A percentile compares a stretch with the other conserved stretches of the same genome.
phyloP scores from a whole-genome alignment of 2,797 vertebrate genomes.

The Halcyon chelicuti region DNA sequence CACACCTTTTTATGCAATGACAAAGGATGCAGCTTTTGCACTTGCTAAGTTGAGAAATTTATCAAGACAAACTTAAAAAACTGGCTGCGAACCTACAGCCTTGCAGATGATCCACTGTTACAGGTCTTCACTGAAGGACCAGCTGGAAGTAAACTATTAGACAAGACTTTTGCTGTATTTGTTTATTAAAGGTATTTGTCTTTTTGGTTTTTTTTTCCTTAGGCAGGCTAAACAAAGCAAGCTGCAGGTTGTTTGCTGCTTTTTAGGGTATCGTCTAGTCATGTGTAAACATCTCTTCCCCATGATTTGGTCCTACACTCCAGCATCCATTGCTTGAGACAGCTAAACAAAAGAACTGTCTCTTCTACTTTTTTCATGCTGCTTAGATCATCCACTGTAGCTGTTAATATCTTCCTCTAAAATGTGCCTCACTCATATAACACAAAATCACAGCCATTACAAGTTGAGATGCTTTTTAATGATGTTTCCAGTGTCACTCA shows the following conservation, averaged over 20 bases:
- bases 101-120: neutral
- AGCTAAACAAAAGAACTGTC: constrained; percentile 43
- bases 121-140: neutral
- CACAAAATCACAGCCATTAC: neutral
- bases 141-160: neutral
- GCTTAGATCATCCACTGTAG: constrained; percentile 14
- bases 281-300: constrained; percentile 25
- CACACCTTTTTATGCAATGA: neutral
- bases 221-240: neutral
- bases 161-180: neutral
- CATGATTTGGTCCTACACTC: neutral
- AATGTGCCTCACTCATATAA: neutral
- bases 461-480: neutral
- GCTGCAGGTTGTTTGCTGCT: neutral
- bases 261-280: neutral
- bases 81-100: neutral
- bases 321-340: constrained; percentile 27
- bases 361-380: constrained; percentile 13
- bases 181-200: neutral
- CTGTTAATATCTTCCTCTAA: neutral
- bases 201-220: neutral
- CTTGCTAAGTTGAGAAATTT: neutral
- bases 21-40: neutral
- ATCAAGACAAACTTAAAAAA: neutral
- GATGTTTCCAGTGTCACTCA: neutral